phyloP scores from a whole-genome alignment of 1,140 invertebrate species.

The Megalopta genalis region DNA sequence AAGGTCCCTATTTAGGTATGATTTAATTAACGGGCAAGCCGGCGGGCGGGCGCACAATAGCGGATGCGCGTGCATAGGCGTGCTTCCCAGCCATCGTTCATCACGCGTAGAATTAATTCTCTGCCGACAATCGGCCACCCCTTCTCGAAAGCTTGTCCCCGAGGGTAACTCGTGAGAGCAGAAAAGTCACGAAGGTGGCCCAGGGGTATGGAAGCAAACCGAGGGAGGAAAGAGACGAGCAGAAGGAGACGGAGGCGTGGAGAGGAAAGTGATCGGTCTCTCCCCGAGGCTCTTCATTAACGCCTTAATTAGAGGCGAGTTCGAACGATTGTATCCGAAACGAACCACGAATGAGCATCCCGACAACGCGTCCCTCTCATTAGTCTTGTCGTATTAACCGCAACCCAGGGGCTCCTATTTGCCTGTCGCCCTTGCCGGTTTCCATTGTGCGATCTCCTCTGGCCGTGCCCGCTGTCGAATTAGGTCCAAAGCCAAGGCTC shows the following conservation, averaged over 20 bases:
- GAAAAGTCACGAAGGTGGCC: constrained; percentile 16
- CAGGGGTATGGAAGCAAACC: no score
- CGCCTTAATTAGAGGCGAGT: constrained; percentile 56
- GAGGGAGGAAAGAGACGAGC: no score
- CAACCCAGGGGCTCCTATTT: constrained; percentile 7
- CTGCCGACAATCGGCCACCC: constrained; percentile 44
- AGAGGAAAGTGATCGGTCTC: constrained; percentile 48
- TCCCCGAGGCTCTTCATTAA: constrained; percentile 53
- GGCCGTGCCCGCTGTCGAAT: constrained; percentile 42
- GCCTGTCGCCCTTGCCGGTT: constrained; percentile 7
- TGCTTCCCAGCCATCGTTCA: constrained; percentile 34
- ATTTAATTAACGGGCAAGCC: constrained; percentile 58
- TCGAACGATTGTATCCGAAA: constrained; percentile 41
- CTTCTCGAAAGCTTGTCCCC: constrained; percentile 19
- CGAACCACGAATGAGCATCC: constrained; percentile 23
- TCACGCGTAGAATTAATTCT: constrained; percentile 50
- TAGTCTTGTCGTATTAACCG: constrained; percentile 53
- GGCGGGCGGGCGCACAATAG: constrained; percentile 35
- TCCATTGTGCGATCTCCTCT: not conserved
- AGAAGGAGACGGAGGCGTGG: not conserved
- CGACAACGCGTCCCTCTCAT: constrained; percentile 46
- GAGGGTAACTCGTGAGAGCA: constrained; percentile 10
- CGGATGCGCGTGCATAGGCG: constrained; percentile 39
- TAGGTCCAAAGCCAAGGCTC: constrained; percentile 10
- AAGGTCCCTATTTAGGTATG: constrained; percentile 56